Conservation (phyloP, 2,113 vertebrate species). For the Ictalurus punctatus region DNA sequence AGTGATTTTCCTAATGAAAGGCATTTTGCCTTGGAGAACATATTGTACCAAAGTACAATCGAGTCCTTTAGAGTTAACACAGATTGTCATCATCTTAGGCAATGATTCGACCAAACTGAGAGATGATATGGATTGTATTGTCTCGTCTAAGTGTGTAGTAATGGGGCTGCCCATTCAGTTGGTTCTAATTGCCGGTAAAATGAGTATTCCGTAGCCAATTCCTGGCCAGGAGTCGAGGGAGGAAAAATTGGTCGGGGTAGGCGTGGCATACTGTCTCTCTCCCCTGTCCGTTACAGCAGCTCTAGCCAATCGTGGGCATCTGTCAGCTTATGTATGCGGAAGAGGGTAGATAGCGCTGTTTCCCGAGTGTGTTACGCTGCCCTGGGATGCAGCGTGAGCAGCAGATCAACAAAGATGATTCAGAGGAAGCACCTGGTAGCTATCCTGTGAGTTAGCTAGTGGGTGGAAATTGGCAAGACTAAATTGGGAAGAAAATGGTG, state of each 20-base stretch:
- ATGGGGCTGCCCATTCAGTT: neutral
- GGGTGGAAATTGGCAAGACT: neutral
- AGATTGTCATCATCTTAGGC: neutral
- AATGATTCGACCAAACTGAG: neutral
- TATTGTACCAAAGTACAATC: neutral
- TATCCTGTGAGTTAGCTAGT: neutral
- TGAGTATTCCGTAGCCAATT: neutral
- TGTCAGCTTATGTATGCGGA: neutral
- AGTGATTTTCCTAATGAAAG: neutral
- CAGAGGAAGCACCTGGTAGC: neutral
- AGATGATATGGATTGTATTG: no score
- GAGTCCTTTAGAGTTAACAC: neutral
- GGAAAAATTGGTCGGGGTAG: neutral
- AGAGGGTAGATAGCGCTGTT: neutral
- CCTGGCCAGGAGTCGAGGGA: neutral
- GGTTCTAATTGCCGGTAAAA: neutral
- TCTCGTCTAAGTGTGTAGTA: no score
- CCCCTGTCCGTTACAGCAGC: neutral
- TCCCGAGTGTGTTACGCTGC: neutral
- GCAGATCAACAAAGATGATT: neutral
- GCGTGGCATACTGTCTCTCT: neutral
- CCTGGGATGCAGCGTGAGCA: neutral
- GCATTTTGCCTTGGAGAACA: neutral
- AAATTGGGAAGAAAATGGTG: neutral
- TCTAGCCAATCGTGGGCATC: neutral